A percentile compares a stretch with the other conserved stretches of the same genome.
Conservation (phyloP, 2,113 vertebrate species). For the Cyphomyrus plagiostoma region DNA sequence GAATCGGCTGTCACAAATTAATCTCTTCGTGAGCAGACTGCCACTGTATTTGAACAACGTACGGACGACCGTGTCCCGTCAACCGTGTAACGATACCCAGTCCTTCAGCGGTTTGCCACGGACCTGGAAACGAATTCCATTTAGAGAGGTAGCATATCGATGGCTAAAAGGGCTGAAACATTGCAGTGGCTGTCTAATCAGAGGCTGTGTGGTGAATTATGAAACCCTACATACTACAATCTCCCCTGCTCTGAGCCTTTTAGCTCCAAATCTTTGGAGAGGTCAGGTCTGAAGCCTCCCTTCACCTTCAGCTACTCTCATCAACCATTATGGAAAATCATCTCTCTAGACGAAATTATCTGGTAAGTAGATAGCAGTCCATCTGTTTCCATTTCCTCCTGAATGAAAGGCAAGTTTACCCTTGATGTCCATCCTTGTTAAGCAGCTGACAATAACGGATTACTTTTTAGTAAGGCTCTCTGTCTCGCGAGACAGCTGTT, state of each 20-base stretch:
- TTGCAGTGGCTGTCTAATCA: neutral
- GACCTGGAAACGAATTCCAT: neutral
- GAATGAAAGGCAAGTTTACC: neutral
- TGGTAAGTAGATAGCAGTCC: neutral
- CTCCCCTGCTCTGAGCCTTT: neutral
- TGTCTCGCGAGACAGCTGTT: neutral
- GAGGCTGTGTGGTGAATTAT: neutral
- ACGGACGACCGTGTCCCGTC: neutral
- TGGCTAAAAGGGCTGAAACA: neutral
- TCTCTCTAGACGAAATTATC: conserved; percentile 7
- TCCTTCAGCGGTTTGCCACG: neutral
- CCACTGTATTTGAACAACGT: conserved; percentile 1
- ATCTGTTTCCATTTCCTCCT: neutral
- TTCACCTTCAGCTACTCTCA: neutral
- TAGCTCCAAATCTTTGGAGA: neutral
- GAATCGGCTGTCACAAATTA: neutral
- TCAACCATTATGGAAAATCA: neutral
- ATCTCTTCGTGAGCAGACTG: neutral
- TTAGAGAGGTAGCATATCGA: neutral
- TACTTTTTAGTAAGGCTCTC: neutral
- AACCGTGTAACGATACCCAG: neutral
- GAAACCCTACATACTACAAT: neutral
- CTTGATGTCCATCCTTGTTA: neutral
- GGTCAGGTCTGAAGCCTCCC: neutral
- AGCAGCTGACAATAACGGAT: neutral